phyloP scores from a whole-genome alignment of 2,113 vertebrate species.

The Zootoca vivipara region DNA sequence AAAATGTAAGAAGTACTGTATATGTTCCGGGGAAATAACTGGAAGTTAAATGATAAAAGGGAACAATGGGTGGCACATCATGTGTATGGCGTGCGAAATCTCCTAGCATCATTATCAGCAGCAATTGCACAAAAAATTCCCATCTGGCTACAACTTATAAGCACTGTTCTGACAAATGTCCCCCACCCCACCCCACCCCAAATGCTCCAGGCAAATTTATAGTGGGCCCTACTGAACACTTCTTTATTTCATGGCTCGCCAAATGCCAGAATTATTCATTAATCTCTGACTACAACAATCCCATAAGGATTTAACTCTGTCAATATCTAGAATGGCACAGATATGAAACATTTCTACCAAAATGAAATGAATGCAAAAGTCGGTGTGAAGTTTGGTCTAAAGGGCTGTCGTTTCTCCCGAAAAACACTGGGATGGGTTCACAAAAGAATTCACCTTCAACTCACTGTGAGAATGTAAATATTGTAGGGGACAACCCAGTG shows the following conservation, averaged over 20 bases:
- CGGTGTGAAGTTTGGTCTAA: neutral
- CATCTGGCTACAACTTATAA: neutral
- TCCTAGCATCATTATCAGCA: neutral
- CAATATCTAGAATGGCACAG: neutral
- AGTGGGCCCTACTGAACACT: neutral
- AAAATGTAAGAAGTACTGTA: neutral
- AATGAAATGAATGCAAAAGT: neutral
- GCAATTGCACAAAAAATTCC: neutral
- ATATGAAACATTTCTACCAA: neutral
- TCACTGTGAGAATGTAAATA: neutral
- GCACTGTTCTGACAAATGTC: neutral
- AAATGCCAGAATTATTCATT: neutral
- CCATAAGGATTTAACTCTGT: neutral
- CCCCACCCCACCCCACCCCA: no score
- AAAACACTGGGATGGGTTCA: neutral
- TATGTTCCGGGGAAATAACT: neutral
- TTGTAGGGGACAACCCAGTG: no score
- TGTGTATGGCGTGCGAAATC: neutral
- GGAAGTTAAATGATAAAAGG: neutral
- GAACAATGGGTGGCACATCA: neutral
- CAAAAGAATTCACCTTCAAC: neutral
- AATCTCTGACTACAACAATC: neutral
- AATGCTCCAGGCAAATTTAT: neutral
- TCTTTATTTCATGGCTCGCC: neutral
- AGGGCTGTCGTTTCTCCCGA: neutral